phyloP scores from a whole-genome alignment of 2,113 vertebrate genomes.

The Pungitius pungitius region DNA sequence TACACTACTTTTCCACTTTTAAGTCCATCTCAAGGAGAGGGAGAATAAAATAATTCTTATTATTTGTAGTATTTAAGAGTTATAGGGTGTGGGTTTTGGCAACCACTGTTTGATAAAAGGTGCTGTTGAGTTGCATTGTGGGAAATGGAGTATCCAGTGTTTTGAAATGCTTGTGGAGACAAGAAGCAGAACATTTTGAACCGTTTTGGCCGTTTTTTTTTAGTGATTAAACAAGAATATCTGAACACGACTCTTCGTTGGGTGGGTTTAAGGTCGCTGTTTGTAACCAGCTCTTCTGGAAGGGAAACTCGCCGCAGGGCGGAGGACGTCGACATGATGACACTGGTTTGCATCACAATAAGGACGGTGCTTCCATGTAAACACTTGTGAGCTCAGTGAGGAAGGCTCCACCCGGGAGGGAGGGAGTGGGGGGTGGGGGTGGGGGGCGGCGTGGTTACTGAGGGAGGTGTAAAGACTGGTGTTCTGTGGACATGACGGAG shows the following conservation, averaged over 20 bases:
- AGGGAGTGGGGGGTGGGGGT: too few species aligned
- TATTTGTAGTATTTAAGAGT: too few species aligned
- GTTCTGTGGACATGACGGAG: slow-evolving; percentile 40
- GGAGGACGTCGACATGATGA: slow-evolving; percentile 40
- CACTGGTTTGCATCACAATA: slow-evolving; percentile 55
- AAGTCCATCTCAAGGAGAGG: not conserved
- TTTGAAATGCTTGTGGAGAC: not conserved
- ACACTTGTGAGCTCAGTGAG: slow-evolving; percentile 30
- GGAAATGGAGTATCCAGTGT: not conserved
- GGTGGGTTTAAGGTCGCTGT: too few species aligned
- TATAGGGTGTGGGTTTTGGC: too few species aligned
- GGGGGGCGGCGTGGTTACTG: slow-evolving; percentile 38
- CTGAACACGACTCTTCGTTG: too few species aligned
- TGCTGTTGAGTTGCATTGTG: not conserved
- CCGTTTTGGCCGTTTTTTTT: not conserved
- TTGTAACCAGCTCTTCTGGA: too few species aligned
- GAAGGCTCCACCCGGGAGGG: slow-evolving; percentile 64
- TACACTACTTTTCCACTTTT: not conserved
- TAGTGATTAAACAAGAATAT: too few species aligned
- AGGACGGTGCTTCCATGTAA: slow-evolving; percentile 44
- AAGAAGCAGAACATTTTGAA: not conserved
- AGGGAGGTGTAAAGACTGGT: slow-evolving; percentile 45
- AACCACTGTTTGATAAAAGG: not conserved
- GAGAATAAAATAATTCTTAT: too few species aligned
- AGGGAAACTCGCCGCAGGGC: slow-evolving; percentile 44